Evolutionary conservation across 2,888 invertebrate species (phyloP), one percentile per base, ranked within the genome.

Genomic region (Stenoptilia bipunctidactyla): DNA sequence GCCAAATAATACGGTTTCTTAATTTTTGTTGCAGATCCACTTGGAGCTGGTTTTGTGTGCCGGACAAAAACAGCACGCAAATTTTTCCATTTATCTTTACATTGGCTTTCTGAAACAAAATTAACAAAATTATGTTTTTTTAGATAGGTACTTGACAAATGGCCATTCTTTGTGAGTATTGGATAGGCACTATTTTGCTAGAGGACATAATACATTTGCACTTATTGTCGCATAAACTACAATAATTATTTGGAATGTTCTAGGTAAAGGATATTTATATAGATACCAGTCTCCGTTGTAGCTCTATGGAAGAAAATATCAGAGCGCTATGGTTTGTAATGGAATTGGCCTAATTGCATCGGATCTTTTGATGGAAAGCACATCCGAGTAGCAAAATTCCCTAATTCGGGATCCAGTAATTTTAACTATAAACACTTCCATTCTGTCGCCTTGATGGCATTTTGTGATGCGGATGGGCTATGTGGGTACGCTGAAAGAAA

Each of bases 1-100:
- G 40, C 30, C 20, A 44, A 44, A 40, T 44, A 44, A 38, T 44
- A 44, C 10, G 41, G 38, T 42, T 42, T 40, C 36, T 39, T 44
- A 9, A 42, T 40, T 38, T 38, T 40, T 38, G 44, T 15, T 9
- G 38, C 35, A 27, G 39, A 33, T 34, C 39, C 34, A 39, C 39
- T 39, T 12, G 36, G 33, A 37, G 39, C 39, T 37, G 42, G 42
- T 42, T 42, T 42, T 36, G 27, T 36, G 39, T 36, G 39, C 39
- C 39, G 42, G 33, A 42, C 42, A 13, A 42, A 42, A 39, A 39
- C 42, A 13, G 38, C 36, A 10, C 41, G 38, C 36, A 38, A 38
- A 41, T 38, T 41, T 38, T 38, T 36, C 41, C 41, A 38, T 39
- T 13, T 27, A 41, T 44, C 36, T 37, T 41, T 41, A 30, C n/a